phyloP scores from a whole-genome alignment of 2,888 invertebrate genomes.

The Eupithecia subfuscata region DNA sequence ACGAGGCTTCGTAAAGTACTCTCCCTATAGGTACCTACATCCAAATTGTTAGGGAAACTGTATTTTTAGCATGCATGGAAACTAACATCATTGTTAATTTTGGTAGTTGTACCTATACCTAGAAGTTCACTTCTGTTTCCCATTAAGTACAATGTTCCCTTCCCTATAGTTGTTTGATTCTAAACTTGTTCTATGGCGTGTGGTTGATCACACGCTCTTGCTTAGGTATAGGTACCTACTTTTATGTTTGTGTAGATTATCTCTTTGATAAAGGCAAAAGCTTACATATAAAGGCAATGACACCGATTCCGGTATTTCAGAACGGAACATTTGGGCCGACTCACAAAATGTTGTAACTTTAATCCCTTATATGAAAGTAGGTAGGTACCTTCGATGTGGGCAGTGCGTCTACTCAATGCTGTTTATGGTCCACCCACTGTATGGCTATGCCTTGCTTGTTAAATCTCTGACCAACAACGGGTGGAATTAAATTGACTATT shows the following conservation, averaged over 20 bases:
- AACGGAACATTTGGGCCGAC: slow-evolving; percentile 30
- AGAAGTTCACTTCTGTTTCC: not conserved
- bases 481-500: not conserved
- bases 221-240: too few relatives aligned
- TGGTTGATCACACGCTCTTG: not conserved
- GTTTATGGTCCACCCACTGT: slow-evolving; percentile 47
- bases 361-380: slow-evolving; percentile 61
- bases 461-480: not conserved
- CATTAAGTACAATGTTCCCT: not conserved
- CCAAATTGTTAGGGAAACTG: slow-evolving; percentile 13
- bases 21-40: slow-evolving; percentile 31
- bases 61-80: not conserved
- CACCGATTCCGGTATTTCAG: slow-evolving; percentile 23
- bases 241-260: not conserved
- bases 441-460: not conserved
- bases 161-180: not conserved
- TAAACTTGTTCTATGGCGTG: not conserved
- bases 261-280: slow-evolving; percentile 9
- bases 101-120: not conserved
- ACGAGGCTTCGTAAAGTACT: slow-evolving; percentile 63
- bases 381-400: slow-evolving; percentile 54
- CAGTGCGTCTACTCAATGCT: slow-evolving; percentile 64
- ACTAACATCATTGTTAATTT: not conserved
- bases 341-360: slow-evolving; percentile 56
- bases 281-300: slow-evolving; percentile 22